phyloP scores from a whole-genome alignment of 1,140 invertebrate species.

The Medauroidea extradentata region DNA sequence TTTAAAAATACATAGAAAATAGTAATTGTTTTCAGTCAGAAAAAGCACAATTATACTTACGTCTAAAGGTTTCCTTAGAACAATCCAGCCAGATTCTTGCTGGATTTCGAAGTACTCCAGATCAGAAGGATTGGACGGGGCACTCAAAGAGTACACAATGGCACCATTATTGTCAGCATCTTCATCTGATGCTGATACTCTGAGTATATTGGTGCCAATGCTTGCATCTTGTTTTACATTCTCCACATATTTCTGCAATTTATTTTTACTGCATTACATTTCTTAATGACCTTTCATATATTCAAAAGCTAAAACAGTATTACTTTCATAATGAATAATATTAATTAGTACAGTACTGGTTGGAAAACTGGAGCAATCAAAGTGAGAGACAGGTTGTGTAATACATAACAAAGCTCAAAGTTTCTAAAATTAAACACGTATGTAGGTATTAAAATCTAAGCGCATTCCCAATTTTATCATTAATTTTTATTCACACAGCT shows the following conservation, averaged over 20 bases:
- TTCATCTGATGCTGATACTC: slow-evolving; percentile 91
- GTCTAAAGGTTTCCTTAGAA: slow-evolving; percentile 87
- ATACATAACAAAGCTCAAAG: no score
- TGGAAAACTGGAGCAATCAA: no score
- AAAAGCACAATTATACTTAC: slow-evolving; percentile 63
- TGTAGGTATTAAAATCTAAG: no score
- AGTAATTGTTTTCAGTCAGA: background rate
- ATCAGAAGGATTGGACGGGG: slow-evolving; percentile 77
- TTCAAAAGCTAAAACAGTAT: no score
- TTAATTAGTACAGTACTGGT: no score
- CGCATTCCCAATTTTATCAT: no score
- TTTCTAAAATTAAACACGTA: no score
- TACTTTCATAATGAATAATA: no score
- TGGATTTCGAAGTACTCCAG: slow-evolving; percentile 94
- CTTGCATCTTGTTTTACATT: slow-evolving; percentile 96
- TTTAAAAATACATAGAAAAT: background rate
- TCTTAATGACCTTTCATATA: no score
- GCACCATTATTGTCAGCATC: slow-evolving; percentile 94
- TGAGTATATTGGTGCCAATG: slow-evolving; percentile 88
- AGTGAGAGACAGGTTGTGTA: no score
- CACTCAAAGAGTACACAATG: slow-evolving; percentile 86
- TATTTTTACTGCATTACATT: no score
- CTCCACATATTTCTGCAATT: slow-evolving; percentile 89
- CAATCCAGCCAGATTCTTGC: slow-evolving; percentile 94
- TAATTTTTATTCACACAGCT: no score